Evolutionary conservation across 2,888 invertebrate genomes (phyloP).

Genomic region (Drosophila paranaensis): DNA sequence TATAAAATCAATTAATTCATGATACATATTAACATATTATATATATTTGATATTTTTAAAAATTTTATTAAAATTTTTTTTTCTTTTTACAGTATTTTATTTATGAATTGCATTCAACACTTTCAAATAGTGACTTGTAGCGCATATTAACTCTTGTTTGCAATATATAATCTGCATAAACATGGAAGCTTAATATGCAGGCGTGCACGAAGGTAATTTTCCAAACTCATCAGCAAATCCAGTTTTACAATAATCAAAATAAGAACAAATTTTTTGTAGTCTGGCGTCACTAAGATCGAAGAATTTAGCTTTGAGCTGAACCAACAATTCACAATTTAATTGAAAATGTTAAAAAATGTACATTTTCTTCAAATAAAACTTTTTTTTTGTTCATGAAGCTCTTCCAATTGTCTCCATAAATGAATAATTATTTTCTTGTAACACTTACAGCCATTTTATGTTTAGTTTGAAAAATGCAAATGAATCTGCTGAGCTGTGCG

Average conservation of each 20-base stretch:
- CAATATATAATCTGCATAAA: too few relatives aligned
- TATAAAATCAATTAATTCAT: neutral
- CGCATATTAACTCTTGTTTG: too few relatives aligned
- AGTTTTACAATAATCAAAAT: neutral
- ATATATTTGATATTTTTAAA: too few relatives aligned
- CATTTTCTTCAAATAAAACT: neutral
- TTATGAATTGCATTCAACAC: too few relatives aligned
- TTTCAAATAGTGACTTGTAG: too few relatives aligned
- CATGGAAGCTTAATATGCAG: too few relatives aligned
- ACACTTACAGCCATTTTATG: slow-evolving; percentile 81
- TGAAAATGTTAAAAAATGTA: neutral
- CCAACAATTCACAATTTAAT: neutral
- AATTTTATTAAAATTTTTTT: too few relatives aligned
- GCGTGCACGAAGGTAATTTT: too few relatives aligned
- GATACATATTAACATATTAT: too few relatives aligned
- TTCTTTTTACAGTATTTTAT: too few relatives aligned
- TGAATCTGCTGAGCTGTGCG: slow-evolving; percentile 38
- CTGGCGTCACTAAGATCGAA: neutral
- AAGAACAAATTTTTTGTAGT: neutral
- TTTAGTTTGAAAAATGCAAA: slow-evolving; percentile 44
- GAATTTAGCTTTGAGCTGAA: neutral
- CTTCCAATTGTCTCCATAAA: neutral
- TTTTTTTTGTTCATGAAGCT: neutral
- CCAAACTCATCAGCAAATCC: neutral
- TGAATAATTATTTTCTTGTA: neutral